Evolutionary conservation across 2,888 invertebrate genomes (phyloP).

Genomic region (Taenaris catops): DNA sequence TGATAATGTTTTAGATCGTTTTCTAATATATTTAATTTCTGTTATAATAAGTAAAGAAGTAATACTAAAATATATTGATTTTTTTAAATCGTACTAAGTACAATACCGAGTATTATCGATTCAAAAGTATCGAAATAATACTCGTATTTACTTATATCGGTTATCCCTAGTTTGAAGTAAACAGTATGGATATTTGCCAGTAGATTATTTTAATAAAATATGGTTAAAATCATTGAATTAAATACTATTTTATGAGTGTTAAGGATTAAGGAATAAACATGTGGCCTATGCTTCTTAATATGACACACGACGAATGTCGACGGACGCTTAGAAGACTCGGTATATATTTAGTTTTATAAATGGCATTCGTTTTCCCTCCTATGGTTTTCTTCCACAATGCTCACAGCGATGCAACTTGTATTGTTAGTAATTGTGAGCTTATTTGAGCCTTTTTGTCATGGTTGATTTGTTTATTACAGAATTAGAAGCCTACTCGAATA

Average conservation of each 20-base stretch:
- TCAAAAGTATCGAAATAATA: slow-evolving; percentile 1
- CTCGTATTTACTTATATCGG: slow-evolving; percentile 22
- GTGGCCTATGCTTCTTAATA: slow-evolving; percentile 87
- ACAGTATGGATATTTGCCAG: slow-evolving; percentile 80
- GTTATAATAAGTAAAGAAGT: no score
- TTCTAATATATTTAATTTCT: no score
- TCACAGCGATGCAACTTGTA: slow-evolving; percentile 34
- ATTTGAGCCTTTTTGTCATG: slow-evolving; percentile 28
- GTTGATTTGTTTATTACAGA: slow-evolving; percentile 80
- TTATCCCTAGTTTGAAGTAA: slow-evolving; percentile 65
- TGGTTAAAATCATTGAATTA: slow-evolving; percentile 62
- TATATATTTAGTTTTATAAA: slow-evolving; percentile 78
- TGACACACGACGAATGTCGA: slow-evolving; percentile 94
- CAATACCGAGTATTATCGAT: no score
- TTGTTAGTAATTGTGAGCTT: slow-evolving; percentile 28
- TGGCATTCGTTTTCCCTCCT: slow-evolving; percentile 79
- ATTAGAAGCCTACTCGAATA: slow-evolving; percentile 94
- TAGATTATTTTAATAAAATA: slow-evolving; percentile 67
- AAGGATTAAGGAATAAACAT: slow-evolving; percentile 52
- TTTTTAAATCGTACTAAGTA: no score
- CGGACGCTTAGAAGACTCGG: slow-evolving; percentile 92
- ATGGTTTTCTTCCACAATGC: slow-evolving; percentile 57
- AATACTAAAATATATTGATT: no score
- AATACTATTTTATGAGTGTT: slow-evolving; percentile 47
- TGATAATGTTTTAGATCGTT: no score